A percentile compares a stretch with the other conserved stretches of the same genome.
phyloP scores from a whole-genome alignment of 2,888 invertebrate species.

The Maniola hyperantus region DNA sequence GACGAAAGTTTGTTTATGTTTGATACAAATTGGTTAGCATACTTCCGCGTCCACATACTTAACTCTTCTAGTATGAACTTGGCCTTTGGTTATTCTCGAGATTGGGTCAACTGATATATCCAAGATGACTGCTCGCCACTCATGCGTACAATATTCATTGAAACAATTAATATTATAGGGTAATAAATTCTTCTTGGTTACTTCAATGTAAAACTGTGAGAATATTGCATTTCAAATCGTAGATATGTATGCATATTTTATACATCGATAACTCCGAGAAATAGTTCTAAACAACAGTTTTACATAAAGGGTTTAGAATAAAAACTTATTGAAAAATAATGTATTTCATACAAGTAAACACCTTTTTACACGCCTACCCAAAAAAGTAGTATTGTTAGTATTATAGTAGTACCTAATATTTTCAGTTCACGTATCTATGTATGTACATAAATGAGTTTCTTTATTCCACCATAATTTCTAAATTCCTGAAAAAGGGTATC shows the following conservation, averaged over 20 bases:
- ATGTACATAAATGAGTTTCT: too few relatives aligned
- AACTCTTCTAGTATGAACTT: slow-evolving; percentile 61
- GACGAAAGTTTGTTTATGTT: slow-evolving; percentile 21
- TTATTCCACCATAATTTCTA: too few relatives aligned
- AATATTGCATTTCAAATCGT: neutral
- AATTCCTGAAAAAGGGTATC: too few relatives aligned
- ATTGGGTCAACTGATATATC: slow-evolving; percentile 60
- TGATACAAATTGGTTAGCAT: slow-evolving; percentile 18
- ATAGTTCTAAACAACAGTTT: neutral
- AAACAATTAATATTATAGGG: slow-evolving; percentile 54
- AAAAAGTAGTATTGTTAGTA: too few relatives aligned
- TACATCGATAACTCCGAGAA: too few relatives aligned
- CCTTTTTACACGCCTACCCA: too few relatives aligned
- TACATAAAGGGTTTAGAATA: neutral
- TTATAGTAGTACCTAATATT: too few relatives aligned
- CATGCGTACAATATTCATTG: slow-evolving; percentile 49
- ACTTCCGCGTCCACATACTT: slow-evolving; percentile 23
- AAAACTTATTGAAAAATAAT: too few relatives aligned
- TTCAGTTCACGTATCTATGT: too few relatives aligned
- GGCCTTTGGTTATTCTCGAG: slow-evolving; percentile 52
- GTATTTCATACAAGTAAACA: too few relatives aligned
- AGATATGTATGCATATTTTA: neutral
- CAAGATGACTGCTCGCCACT: slow-evolving; percentile 43
- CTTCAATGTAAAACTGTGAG: slow-evolving; percentile 26
- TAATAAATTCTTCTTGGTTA: slow-evolving; percentile 34